phyloP scores from a whole-genome alignment of 1,140 invertebrate species.

The silkworm (Bombyx mori) region DNA sequence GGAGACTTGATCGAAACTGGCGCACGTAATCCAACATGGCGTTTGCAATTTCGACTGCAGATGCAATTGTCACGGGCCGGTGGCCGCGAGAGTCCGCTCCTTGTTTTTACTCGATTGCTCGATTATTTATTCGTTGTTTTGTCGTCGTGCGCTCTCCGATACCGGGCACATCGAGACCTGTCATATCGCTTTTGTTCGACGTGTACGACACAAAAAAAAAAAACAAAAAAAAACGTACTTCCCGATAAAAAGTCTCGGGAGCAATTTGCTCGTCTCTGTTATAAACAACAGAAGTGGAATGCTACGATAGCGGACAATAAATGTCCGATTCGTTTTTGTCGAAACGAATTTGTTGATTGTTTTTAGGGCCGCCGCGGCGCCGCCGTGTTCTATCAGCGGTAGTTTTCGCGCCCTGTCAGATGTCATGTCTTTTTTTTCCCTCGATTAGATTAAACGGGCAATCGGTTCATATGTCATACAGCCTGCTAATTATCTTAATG shows the following conservation, averaged over 20 bases:
- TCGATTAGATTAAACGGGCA: too few relatives aligned
- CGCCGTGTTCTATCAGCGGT: constrained; percentile 36
- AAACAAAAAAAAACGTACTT: constrained; percentile 19
- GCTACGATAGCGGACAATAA: constrained; percentile 66
- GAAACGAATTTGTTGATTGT: constrained; percentile 63
- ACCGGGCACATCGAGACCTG: constrained; percentile 53
- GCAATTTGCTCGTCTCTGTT: constrained; percentile 69
- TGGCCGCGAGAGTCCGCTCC: constrained; percentile 36
- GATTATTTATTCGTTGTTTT: constrained; percentile 50
- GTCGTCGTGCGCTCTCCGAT: constrained; percentile 49
- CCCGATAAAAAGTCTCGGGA: constrained; percentile 62
- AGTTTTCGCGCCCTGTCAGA: constrained; percentile 39
- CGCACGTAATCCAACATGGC: constrained; percentile 59
- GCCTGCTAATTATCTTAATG: too few relatives aligned
- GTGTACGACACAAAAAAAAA: constrained; percentile 50
- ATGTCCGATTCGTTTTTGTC: constrained; percentile 56
- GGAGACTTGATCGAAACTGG: constrained; percentile 50
- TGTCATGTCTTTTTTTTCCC: constrained; percentile 21
- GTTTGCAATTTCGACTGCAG: constrained; percentile 44
- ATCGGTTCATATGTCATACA: too few relatives aligned
- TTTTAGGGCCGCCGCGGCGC: constrained; percentile 18
- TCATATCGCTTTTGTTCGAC: constrained; percentile 65
- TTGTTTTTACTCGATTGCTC: constrained; percentile 62
- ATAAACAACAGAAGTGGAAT: constrained; percentile 67
- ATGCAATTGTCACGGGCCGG: constrained; percentile 64